phyloP scores from a whole-genome alignment of 2,888 invertebrate genomes.

The Synergus itoensis region DNA sequence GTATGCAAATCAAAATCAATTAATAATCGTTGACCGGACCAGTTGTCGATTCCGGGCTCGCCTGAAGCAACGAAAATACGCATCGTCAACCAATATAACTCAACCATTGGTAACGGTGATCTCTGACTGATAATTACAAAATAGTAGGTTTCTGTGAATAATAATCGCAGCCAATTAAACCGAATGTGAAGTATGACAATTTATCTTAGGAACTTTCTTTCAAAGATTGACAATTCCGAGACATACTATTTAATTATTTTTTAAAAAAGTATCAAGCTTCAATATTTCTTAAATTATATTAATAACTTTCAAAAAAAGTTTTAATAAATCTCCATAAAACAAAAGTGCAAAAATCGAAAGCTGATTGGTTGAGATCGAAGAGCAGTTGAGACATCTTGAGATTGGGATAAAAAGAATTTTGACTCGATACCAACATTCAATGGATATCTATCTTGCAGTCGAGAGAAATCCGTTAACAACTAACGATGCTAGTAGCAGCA shows the following conservation, averaged over 20 bases:
- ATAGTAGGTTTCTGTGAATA: neutral
- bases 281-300: neutral
- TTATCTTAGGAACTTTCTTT: neutral
- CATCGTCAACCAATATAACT: neutral
- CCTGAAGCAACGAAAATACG: neutral
- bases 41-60: neutral
- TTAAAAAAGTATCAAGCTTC: neutral
- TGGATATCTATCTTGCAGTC: slow-evolving; percentile 36
- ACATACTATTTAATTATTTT: neutral
- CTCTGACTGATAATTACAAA: neutral
- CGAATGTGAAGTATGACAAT: neutral
- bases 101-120: neutral
- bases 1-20: neutral
- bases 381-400: slow-evolving; percentile 1
- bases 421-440: slow-evolving; percentile 39
- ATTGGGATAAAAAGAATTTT: slow-evolving; percentile 15
- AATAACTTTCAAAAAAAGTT: neutral
- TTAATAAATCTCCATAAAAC: neutral
- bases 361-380: neutral
- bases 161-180: neutral
- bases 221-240: neutral
- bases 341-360: neutral
- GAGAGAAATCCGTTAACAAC: slow-evolving; percentile 56
- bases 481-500: slow-evolving; percentile 66
- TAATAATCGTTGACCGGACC: neutral